phyloP scores from a whole-genome alignment of 2,797 vertebrate genomes.

The Chanos chanos region DNA sequence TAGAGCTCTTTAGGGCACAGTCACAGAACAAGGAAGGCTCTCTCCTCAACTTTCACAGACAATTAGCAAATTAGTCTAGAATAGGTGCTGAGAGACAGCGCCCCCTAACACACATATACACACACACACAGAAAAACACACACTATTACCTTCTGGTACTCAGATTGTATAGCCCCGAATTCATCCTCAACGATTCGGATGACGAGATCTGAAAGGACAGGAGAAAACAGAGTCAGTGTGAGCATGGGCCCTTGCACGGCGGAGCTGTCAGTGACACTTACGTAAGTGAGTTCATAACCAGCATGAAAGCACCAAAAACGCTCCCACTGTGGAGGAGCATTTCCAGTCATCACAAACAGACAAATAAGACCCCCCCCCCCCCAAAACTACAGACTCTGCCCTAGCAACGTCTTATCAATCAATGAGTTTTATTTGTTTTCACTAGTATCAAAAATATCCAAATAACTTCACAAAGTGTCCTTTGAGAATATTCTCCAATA shows the following conservation, averaged over 20 bases:
- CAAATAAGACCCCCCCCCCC: neutral
- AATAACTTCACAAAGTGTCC: too few species aligned
- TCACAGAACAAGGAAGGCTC: conserved; percentile 12
- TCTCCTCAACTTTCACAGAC: conserved; percentile 28
- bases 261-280: conserved; percentile 15
- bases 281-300: conserved; percentile 12
- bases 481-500: too few species aligned
- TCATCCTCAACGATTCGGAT: conserved; percentile 71
- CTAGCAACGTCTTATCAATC: too few species aligned
- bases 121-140: neutral
- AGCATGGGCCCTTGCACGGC: neutral
- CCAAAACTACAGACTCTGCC: neutral
- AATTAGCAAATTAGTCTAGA: conserved; percentile 35
- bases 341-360: neutral
- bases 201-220: conserved; percentile 69
- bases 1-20: conserved; percentile 14
- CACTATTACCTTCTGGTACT: conserved; percentile 74
- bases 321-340: neutral
- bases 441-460: too few species aligned
- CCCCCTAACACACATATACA: conserved; percentile 2
- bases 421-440: too few species aligned
- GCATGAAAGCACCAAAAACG: conserved; percentile 18
- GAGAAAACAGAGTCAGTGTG: conserved; percentile 1
- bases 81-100: conserved; percentile 7
- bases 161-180: conserved; percentile 67